A percentile compares a stretch with the other conserved stretches of the same genome.
Evolutionary conservation across 2,888 invertebrate species (phyloP).

Genomic region (Tanypteryx hageni): DNA sequence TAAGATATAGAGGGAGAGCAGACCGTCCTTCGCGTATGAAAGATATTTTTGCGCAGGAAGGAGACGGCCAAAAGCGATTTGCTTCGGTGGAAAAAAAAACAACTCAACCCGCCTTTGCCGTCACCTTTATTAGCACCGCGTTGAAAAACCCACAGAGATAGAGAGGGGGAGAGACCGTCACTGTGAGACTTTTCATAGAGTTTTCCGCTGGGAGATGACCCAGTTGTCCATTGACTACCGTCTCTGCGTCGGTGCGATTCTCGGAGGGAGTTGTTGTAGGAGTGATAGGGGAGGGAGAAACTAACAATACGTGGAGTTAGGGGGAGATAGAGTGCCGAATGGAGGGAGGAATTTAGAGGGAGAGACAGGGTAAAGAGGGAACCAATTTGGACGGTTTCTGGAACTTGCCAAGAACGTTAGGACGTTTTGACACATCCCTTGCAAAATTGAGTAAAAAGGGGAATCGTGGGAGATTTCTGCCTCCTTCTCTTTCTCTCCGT

Average conservation of each 20-base stretch:
- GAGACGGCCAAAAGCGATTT: too few species aligned
- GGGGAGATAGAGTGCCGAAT: not conserved
- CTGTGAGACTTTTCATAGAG: not conserved
- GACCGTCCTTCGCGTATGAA: too few species aligned
- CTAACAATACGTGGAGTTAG: not conserved
- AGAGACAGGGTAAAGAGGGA: not conserved
- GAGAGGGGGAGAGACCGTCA: not conserved
- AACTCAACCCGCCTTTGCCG: too few species aligned
- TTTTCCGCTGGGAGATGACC: not conserved
- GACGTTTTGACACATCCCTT: not conserved
- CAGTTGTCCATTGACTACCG: not conserved
- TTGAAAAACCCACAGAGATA: not conserved
- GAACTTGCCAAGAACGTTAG: not conserved
- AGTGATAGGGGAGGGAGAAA: not conserved
- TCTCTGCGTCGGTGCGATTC: not conserved
- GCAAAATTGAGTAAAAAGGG: not conserved
- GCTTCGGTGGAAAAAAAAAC: too few species aligned
- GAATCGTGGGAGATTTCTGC: not conserved
- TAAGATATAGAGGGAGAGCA: too few species aligned
- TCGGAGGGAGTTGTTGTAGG: not conserved
- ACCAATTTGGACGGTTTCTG: not conserved
- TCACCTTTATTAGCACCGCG: too few species aligned
- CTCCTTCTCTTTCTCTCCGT: not conserved
- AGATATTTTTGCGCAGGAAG: too few species aligned
- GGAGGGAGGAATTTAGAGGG: not conserved